phyloP scores from a whole-genome alignment of 2,888 invertebrate species.

The Prosapia bicincta region DNA sequence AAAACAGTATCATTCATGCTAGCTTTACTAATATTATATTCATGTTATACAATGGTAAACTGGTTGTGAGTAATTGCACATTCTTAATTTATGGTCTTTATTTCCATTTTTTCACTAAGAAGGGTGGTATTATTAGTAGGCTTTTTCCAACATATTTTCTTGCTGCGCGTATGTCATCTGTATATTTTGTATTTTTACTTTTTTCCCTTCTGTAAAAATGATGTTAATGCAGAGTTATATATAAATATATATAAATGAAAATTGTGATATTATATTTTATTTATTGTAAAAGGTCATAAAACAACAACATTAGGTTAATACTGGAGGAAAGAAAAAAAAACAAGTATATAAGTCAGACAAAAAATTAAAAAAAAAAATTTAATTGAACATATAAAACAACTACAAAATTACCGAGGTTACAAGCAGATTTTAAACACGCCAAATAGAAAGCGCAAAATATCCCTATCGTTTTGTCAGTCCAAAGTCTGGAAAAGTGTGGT shows the following conservation, averaged over 20 bases:
- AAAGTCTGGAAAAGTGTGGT: too few species aligned
- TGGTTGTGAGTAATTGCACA: not conserved
- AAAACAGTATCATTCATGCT: not conserved
- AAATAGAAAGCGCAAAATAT: too few species aligned
- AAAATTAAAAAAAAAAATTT: too few species aligned
- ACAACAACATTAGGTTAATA: not conserved
- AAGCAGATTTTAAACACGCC: too few species aligned
- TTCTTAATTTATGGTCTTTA: not conserved
- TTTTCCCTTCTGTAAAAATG: not conserved
- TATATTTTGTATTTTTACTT: not conserved
- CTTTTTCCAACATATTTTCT: not conserved
- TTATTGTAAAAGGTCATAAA: not conserved
- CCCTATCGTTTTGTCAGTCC: too few species aligned
- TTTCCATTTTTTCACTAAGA: not conserved
- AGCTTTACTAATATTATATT: not conserved
- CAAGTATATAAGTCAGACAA: too few species aligned
- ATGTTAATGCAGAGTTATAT: too few species aligned
- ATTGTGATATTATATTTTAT: not conserved
- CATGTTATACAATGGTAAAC: not conserved
- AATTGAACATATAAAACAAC: too few species aligned
- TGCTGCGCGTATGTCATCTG: not conserved
- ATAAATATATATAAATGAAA: not conserved
- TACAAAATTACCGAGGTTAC: too few species aligned
- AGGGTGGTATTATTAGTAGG: not conserved
- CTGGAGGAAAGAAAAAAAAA: too few species aligned